A percentile compares a stretch with the other conserved stretches of the same genome.
phyloP scores from a whole-genome alignment of 2,888 invertebrate genomes.

The Cantharis rustica region DNA sequence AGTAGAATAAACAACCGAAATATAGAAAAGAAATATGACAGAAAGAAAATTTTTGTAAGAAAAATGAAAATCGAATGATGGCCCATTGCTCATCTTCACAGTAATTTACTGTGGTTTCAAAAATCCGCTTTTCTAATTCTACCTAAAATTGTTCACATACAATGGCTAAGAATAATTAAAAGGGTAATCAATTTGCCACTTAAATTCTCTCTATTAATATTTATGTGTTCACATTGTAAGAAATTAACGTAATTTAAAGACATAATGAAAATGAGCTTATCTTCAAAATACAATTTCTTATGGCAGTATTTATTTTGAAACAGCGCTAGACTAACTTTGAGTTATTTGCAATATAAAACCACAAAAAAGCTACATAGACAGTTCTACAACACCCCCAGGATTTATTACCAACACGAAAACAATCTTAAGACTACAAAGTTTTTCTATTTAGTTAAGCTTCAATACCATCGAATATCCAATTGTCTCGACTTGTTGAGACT shows the following conservation, averaged over 20 bases:
- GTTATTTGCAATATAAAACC: neutral
- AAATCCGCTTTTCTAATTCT: neutral
- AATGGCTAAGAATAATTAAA: neutral
- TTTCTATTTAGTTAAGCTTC: constrained; percentile 18
- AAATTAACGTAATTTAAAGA: neutral
- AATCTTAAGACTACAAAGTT: constrained; percentile 16
- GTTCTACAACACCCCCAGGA: constrained; percentile 14
- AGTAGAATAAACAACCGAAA: too few relatives aligned
- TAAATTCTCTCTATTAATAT: neutral
- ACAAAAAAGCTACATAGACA: neutral
- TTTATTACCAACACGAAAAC: constrained; percentile 19
- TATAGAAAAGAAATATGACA: neutral
- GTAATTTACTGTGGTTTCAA: neutral
- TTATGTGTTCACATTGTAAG: neutral
- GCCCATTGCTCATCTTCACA: neutral
- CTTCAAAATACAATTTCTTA: neutral
- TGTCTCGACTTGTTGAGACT: constrained; percentile 10
- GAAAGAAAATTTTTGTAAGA: neutral
- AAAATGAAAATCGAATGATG: neutral
- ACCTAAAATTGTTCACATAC: neutral
- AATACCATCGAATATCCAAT: constrained; percentile 10
- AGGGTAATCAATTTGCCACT: neutral
- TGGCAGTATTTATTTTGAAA: neutral
- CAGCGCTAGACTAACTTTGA: neutral
- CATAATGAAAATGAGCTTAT: neutral